phyloP scores from a whole-genome alignment of 2,113 vertebrate species.

The Ondatra zibethicus region DNA sequence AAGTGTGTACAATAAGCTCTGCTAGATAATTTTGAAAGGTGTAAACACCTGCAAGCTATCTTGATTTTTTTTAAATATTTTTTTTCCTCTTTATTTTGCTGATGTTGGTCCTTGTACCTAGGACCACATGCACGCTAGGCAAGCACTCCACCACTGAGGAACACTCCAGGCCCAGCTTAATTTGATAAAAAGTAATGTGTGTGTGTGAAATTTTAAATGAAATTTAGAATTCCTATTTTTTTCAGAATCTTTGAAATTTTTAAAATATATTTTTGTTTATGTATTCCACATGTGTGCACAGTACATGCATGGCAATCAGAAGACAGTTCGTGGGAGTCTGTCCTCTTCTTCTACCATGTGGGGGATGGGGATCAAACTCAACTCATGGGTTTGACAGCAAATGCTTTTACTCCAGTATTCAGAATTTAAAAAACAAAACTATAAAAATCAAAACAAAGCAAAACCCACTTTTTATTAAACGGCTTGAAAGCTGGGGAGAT shows the following conservation, averaged over 20 bases:
- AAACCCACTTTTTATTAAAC: not conserved
- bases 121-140: not conserved
- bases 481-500: not conserved
- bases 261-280: not conserved
- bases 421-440: not conserved
- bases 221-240: not conserved
- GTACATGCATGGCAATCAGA: not conserved
- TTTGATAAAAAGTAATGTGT: not conserved
- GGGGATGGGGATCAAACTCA: not conserved
- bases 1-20: not conserved
- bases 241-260: not conserved
- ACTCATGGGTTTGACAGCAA: not conserved
- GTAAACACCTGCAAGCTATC: not conserved
- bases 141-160: not conserved
- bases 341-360: not conserved
- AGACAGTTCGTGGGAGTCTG: not conserved
- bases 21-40: slow-evolving; percentile 24
- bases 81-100: not conserved
- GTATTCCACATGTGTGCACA: not conserved
- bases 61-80: not conserved
- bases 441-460: not conserved
- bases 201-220: slow-evolving; percentile 8
- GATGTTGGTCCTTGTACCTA: not conserved
- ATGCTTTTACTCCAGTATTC: not conserved
- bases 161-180: not conserved